These are phyloP conservation scores for Xiphophorus hellerii DNA, from an alignment of 2,113 vertebrate genomes.

Conservation along the genomic window DNA sequence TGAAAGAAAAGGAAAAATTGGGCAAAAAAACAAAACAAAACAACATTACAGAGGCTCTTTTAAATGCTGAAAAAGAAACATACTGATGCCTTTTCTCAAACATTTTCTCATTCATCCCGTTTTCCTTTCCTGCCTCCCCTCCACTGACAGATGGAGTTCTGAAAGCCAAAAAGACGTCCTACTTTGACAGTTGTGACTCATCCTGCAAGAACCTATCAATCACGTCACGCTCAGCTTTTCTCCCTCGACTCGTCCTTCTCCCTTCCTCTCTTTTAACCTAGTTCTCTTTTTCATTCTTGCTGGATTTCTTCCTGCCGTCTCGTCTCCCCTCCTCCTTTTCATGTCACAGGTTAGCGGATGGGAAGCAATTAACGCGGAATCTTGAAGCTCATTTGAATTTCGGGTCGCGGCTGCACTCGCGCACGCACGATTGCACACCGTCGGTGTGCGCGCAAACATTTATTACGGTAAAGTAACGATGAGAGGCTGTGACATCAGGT, in stretches of 20 bases:
- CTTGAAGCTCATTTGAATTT: slow-evolving; percentile 41
- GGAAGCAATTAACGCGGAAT: slow-evolving; percentile 45
- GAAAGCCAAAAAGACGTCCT: slow-evolving; percentile 56
- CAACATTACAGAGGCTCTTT: not conserved
- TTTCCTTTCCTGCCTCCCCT: slow-evolving; percentile 3
- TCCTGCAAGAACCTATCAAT: slow-evolving; percentile 57
- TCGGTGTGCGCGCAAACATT: slow-evolving; percentile 27
- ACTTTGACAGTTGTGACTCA: slow-evolving; percentile 60
- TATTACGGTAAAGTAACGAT: slow-evolving; percentile 41
- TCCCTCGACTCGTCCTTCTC: slow-evolving; percentile 39
- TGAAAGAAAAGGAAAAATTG: not conserved
- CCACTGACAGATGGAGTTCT: slow-evolving; percentile 35
- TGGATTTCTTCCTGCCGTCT: slow-evolving; percentile 18
- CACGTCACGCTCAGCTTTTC: slow-evolving; percentile 51
- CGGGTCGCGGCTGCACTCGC: slow-evolving; percentile 3
- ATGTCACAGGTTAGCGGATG: slow-evolving; percentile 33
- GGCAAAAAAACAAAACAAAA: not conserved
- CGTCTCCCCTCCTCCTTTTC: slow-evolving; percentile 20
- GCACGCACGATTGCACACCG: not conserved
- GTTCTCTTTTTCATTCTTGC: slow-evolving; percentile 36
- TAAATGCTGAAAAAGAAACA: not conserved
- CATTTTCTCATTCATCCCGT: not conserved
- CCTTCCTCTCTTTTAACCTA: slow-evolving; percentile 19
- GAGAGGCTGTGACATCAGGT: slow-evolving; percentile 30
- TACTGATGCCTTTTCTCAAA: not conserved